Percentiles rank a stretch among this genome's conserved stretches.
These are phyloP conservation scores for Neogobius melanostomus DNA, from an alignment of 2,113 vertebrate species.

Conservation along the genomic window DNA sequence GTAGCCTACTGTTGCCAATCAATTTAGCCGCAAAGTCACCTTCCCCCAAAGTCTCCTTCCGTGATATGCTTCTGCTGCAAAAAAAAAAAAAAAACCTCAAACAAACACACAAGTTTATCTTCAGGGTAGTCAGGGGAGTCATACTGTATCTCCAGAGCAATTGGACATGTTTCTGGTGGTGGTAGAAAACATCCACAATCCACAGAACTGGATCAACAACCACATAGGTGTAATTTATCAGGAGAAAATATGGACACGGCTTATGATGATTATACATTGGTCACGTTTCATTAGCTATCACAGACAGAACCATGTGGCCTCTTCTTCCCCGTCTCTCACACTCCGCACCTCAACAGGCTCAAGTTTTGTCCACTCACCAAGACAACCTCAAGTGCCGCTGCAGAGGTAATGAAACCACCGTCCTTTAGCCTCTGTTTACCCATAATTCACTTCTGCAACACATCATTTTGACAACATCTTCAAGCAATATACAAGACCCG, in stretches of 20 bases:
- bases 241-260: not conserved
- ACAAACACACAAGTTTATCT: too few species aligned
- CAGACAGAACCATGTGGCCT: not conserved
- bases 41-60: not conserved
- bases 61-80: too few species aligned
- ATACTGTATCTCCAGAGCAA: too few species aligned
- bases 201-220: too few species aligned
- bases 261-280: not conserved
- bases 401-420: constrained; percentile 40
- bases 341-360: not conserved
- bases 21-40: not conserved
- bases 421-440: constrained; percentile 27
- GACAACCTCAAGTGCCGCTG: constrained; percentile 26
- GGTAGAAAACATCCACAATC: too few species aligned
- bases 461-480: constrained; percentile 33
- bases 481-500: constrained; percentile 29
- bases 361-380: not conserved
- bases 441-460: constrained; percentile 6
- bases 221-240: not conserved
- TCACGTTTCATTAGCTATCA: not conserved
- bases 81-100: too few species aligned
- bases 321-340: not conserved
- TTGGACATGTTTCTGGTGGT: too few species aligned
- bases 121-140: too few species aligned
- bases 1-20: not conserved